phyloP scores from a whole-genome alignment of 2,113 vertebrate species.

The Gallinago paraguaiae region DNA sequence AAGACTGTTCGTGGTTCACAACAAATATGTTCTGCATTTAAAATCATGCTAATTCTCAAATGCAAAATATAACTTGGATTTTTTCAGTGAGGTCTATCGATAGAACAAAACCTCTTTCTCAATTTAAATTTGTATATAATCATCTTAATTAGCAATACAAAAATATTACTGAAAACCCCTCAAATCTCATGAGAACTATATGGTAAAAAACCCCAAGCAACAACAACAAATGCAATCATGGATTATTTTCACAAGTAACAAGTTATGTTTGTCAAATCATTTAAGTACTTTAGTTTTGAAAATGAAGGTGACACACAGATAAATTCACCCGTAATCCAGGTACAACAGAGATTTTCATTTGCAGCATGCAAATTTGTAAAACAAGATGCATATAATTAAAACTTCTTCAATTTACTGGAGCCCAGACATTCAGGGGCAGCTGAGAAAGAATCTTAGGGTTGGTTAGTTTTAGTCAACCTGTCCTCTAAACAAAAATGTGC shows the following conservation, averaged over 20 bases:
- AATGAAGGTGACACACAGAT: neutral
- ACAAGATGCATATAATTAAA: neutral
- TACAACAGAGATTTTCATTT: neutral
- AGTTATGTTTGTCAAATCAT: neutral
- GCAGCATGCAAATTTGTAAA: neutral
- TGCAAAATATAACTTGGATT: conserved; percentile 4
- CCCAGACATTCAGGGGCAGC: neutral
- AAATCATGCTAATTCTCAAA: conserved; percentile 56
- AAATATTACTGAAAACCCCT: neutral
- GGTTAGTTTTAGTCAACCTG: neutral
- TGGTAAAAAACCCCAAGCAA: neutral
- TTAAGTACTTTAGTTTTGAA: neutral
- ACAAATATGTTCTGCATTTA: conserved; percentile 66
- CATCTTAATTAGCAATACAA: neutral
- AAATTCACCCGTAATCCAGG: neutral
- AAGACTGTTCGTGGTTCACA: conserved; percentile 67
- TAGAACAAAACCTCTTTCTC: neutral
- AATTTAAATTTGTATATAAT: neutral
- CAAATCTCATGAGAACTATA: neutral
- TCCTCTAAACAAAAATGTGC: neutral
- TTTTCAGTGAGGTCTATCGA: neutral
- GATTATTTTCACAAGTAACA: neutral
- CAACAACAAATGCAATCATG: neutral
- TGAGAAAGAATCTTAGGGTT: neutral
- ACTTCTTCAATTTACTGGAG: neutral